phyloP scores from a whole-genome alignment of 2,888 invertebrate genomes.

The Dermolepida albohirtum region DNA sequence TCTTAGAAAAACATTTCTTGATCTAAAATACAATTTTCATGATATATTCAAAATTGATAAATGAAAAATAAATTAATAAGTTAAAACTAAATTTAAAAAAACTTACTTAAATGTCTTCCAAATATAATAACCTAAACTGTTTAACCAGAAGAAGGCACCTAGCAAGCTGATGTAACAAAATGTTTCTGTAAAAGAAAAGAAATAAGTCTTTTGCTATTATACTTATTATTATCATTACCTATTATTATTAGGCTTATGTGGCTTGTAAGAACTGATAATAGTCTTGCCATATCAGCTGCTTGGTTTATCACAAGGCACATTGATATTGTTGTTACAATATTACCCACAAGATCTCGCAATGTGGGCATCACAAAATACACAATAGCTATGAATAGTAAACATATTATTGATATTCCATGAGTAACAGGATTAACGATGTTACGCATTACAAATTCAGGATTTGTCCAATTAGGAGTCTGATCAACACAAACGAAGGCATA shows the following conservation, averaged over 20 bases:
- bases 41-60: too few relatives aligned
- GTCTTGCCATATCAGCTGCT: slow-evolving; percentile 81
- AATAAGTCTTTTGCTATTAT: slow-evolving; percentile 6
- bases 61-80: too few relatives aligned
- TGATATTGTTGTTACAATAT: slow-evolving; percentile 85
- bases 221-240: slow-evolving; percentile 67
- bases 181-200: slow-evolving; percentile 72
- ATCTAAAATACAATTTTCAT: slow-evolving; percentile 67
- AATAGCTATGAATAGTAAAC: slow-evolving; percentile 78
- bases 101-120: slow-evolving; percentile 87
- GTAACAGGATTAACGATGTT: slow-evolving; percentile 83
- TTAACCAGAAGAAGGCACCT: slow-evolving; percentile 89
- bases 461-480: slow-evolving; percentile 78
- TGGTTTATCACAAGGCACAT: slow-evolving; percentile 82
- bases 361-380: slow-evolving; percentile 88
- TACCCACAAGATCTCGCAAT: slow-evolving; percentile 83
- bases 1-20: slow-evolving; percentile 84
- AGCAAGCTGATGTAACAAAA: slow-evolving; percentile 81
- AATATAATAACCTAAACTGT: slow-evolving; percentile 86
- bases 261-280: slow-evolving; percentile 83
- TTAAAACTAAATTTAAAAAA: slow-evolving; percentile 11
- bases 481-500: slow-evolving; percentile 82
- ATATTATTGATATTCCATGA: slow-evolving; percentile 78
- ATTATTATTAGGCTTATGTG: slow-evolving; percentile 85
- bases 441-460: slow-evolving; percentile 78